A percentile compares a stretch with the other conserved stretches of the same genome.
These are phyloP conservation scores for Ageneiosus marmoratus DNA, from an alignment of 2,113 vertebrate species.

Conservation along the genomic window DNA sequence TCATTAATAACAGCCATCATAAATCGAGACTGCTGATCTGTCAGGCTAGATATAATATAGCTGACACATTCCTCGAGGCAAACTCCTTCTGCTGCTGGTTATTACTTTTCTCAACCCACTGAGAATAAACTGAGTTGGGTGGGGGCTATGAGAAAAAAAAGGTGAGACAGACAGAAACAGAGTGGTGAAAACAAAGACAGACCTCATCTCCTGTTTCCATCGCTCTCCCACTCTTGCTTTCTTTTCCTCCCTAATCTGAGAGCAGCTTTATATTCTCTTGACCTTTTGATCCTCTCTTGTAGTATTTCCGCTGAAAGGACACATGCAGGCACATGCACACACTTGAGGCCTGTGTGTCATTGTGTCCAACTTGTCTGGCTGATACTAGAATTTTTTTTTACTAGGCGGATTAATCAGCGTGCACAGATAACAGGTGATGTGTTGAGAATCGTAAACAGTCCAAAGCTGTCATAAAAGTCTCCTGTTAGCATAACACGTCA, in stretches of 20 bases:
- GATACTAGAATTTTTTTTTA: neutral
- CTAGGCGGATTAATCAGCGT: neutral
- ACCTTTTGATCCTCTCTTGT: constrained; percentile 29
- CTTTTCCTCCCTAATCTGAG: neutral
- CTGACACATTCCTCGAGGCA: constrained; percentile 40
- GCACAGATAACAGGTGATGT: neutral
- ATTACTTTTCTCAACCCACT: constrained; percentile 33
- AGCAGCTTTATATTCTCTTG: constrained; percentile 31
- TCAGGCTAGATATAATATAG: constrained; percentile 45
- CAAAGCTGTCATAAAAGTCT: neutral
- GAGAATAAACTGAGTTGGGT: neutral
- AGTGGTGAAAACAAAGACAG: neutral
- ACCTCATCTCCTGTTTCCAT: neutral
- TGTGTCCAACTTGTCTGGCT: neutral
- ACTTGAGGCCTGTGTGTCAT: neutral
- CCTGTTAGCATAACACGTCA: neutral
- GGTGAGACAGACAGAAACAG: neutral
- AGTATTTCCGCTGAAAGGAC: neutral
- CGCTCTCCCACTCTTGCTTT: constrained; percentile 1
- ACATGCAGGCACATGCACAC: constrained; percentile 3
- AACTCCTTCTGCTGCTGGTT: constrained; percentile 36
- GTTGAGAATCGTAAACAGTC: neutral
- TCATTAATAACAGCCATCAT: constrained; percentile 60
- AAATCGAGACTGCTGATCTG: constrained; percentile 39
- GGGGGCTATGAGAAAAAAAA: neutral